Evolutionary conservation across 2,113 vertebrate species (phyloP).

Genomic region (Apus apus): DNA sequence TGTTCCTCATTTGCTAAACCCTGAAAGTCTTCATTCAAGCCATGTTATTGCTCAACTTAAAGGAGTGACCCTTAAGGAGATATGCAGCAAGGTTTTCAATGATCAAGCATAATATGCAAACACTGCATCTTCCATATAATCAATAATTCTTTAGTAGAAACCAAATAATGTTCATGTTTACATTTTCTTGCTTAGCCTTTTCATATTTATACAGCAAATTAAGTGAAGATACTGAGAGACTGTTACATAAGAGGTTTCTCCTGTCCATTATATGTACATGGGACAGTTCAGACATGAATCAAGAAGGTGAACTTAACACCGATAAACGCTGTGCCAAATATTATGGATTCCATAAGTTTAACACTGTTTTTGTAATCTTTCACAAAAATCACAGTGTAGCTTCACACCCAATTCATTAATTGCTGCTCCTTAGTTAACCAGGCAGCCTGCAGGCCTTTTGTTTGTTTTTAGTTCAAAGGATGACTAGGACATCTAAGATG

Average conservation of each 20-base stretch:
- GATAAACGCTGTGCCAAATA: neutral
- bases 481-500: neutral
- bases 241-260: neutral
- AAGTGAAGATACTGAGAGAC: neutral
- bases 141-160: conserved; percentile 18
- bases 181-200: neutral
- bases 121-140: neutral
- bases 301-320: conserved; percentile 13
- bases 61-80: neutral
- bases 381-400: neutral
- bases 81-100: neutral
- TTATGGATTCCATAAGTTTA: neutral
- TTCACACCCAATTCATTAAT: conserved; percentile 1
- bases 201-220: neutral
- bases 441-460: neutral
- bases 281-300: neutral
- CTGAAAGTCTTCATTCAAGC: neutral
- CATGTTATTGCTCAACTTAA: neutral
- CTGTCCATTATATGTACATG: neutral
- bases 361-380: neutral
- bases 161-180: neutral
- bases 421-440: neutral
- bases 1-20: neutral
- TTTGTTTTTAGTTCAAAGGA: neutral
- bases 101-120: neutral